These are phyloP conservation scores for Acrocephalus scirpaceus DNA, from an alignment of 2,797 vertebrate genomes.

Conservation along the genomic window DNA sequence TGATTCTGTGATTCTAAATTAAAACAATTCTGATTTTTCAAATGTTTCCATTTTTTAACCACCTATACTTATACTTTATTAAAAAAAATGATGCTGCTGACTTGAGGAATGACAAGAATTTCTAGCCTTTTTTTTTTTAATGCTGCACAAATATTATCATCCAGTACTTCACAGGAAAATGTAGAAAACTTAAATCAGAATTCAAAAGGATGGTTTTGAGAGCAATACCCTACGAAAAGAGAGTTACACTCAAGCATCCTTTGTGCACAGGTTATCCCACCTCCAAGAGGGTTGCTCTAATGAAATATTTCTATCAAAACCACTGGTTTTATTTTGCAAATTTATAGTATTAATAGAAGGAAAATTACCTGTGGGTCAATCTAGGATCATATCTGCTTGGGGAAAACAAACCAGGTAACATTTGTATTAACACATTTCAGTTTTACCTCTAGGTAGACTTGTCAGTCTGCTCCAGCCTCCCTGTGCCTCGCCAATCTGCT, in stretches of 20 bases:
- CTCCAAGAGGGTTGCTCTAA: background rate
- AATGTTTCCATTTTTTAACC: background rate
- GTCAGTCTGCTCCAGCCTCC: background rate
- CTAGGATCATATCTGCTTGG: background rate
- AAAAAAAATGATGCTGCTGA: background rate
- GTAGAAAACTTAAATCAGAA: background rate
- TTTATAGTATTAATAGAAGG: background rate
- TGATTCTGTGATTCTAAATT: background rate
- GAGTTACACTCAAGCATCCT: background rate
- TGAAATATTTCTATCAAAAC: background rate
- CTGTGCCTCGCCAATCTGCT: background rate
- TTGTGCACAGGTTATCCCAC: background rate
- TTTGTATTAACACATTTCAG: background rate
- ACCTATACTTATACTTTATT: background rate
- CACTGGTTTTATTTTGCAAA: background rate
- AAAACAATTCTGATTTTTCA: background rate
- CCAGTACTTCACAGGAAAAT: background rate
- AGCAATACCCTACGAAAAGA: background rate
- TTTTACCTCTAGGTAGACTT: background rate
- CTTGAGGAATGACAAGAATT: background rate
- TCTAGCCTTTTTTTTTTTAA: background rate
- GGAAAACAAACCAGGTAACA: fast-evolving
- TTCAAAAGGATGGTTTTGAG: background rate
- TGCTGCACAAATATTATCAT: background rate
- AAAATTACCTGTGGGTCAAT: background rate